Percentiles rank a stretch among this genome's conserved stretches.
Evolutionary conservation across 2,113 vertebrate genomes (phyloP).

Genomic region (Muscicapa adusta): DNA sequence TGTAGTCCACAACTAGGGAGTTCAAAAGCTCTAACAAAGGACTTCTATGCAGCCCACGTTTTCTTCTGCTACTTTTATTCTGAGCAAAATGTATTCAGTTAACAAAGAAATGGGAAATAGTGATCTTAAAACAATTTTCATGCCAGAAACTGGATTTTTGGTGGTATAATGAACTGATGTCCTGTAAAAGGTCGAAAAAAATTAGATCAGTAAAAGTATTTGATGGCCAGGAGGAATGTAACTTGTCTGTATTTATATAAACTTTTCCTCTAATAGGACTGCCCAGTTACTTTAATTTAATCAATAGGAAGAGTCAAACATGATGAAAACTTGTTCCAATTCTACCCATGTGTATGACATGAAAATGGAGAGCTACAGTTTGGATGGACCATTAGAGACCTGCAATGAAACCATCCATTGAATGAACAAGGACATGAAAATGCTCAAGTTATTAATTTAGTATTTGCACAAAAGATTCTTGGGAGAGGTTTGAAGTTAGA

Average conservation of each 20-base stretch:
- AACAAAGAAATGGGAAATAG: slow-evolving; percentile 76
- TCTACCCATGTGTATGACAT: neutral
- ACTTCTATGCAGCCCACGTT: slow-evolving; percentile 73
- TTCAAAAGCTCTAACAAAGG: slow-evolving; percentile 82
- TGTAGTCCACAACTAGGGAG: slow-evolving; percentile 78
- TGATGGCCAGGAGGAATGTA: slow-evolving; percentile 63
- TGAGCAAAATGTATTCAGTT: slow-evolving; percentile 76
- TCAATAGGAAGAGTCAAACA: slow-evolving; percentile 18
- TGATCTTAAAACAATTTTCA: slow-evolving; percentile 79
- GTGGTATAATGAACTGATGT: slow-evolving; percentile 76
- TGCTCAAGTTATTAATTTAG: neutral
- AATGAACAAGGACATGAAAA: neutral
- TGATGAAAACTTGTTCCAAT: slow-evolving; percentile 26
- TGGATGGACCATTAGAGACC: neutral
- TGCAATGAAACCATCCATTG: neutral
- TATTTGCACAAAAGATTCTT: slow-evolving; percentile 2
- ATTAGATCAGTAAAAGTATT: slow-evolving; percentile 69
- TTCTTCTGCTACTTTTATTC: slow-evolving; percentile 79
- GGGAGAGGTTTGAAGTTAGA: neutral
- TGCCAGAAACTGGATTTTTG: slow-evolving; percentile 71
- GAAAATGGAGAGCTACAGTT: neutral
- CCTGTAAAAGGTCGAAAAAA: slow-evolving; percentile 69
- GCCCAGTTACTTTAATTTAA: slow-evolving; percentile 50
- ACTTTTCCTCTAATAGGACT: slow-evolving; percentile 46
- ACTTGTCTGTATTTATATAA: slow-evolving; percentile 61